Conservation (phyloP, 2,888 invertebrate genomes). For the Lepidonotus clava region DNA sequence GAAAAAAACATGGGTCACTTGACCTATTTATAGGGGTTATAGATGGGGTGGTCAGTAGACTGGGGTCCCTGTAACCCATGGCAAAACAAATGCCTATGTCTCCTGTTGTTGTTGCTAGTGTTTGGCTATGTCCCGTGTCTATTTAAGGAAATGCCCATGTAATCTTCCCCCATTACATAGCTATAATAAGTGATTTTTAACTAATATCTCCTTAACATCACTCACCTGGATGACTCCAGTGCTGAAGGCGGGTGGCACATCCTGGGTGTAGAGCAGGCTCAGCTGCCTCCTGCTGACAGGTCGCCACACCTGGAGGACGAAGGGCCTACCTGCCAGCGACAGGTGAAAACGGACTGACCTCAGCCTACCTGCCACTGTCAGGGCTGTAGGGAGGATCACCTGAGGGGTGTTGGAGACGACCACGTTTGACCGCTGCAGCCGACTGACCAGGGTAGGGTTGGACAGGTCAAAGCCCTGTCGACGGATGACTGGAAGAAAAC, state of each 20-base stretch:
- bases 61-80: no score
- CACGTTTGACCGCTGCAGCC: constrained; percentile 1
- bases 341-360: not conserved
- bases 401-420: not conserved
- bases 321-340: not conserved
- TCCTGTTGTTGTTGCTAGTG: not conserved
- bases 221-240: not conserved
- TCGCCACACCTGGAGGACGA: constrained; percentile 21
- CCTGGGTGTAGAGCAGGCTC: constrained; percentile 16
- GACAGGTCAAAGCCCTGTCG: constrained; percentile 38
- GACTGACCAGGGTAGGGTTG: not conserved
- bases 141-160: not conserved
- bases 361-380: not conserved
- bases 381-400: not conserved
- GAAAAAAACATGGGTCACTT: no score
- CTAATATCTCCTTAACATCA: not conserved
- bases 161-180: not conserved
- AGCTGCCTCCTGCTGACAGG: not conserved
- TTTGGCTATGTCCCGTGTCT: no score
- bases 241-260: not conserved
- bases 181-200: not conserved
- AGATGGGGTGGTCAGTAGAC: no score
- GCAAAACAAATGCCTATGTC: no score
- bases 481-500: no score
- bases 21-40: no score